These are phyloP conservation scores for Phengaris arion DNA, from an alignment of 2,888 invertebrate genomes.

Conservation along the genomic window DNA sequence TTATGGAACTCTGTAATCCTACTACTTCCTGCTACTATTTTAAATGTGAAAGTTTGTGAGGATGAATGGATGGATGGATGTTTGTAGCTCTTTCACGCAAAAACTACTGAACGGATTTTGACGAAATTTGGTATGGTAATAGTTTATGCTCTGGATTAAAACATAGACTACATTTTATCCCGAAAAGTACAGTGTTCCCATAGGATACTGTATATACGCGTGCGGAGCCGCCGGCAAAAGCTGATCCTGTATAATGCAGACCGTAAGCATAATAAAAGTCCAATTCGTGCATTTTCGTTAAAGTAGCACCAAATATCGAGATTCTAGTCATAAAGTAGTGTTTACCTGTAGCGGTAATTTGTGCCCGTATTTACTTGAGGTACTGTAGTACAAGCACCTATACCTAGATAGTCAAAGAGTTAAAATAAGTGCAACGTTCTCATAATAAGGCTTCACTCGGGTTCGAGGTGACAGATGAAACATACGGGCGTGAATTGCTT, in stretches of 20 bases:
- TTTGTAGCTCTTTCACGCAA: too few relatives aligned
- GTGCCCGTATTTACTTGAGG: constrained; percentile 11
- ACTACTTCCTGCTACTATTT: too few relatives aligned
- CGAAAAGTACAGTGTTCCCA: too few relatives aligned
- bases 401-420: constrained; percentile 34
- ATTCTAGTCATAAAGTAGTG: not conserved
- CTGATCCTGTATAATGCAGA: not conserved
- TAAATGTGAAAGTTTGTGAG: too few relatives aligned
- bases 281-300: not conserved
- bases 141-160: too few relatives aligned
- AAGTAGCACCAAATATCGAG: constrained; percentile 18
- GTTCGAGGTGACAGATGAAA: constrained; percentile 39
- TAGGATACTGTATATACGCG: too few relatives aligned
- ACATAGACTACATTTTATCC: too few relatives aligned
- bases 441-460: constrained; percentile 42
- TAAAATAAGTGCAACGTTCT: constrained; percentile 43
- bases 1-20: too few relatives aligned
- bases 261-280: not conserved
- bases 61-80: too few relatives aligned
- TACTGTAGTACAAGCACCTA: constrained; percentile 9
- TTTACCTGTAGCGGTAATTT: not conserved
- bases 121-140: too few relatives aligned
- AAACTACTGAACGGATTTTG: too few relatives aligned
- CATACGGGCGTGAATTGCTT: constrained; percentile 30
- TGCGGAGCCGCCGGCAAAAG: too few relatives aligned